These are phyloP conservation scores for Asbolus verrucosus DNA, from an alignment of 1,140 invertebrate species.

Conservation along the genomic window DNA sequence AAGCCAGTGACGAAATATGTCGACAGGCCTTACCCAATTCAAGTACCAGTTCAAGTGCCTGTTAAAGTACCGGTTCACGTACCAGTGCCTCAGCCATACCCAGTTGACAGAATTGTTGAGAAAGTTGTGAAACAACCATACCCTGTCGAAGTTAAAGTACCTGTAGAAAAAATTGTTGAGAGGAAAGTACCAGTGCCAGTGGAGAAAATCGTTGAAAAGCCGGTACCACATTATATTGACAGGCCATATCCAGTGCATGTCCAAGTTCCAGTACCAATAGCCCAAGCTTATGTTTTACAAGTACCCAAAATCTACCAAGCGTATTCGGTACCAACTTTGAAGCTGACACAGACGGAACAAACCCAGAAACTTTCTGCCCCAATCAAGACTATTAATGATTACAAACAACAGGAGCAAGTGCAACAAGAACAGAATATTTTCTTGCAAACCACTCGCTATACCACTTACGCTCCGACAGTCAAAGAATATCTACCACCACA, in stretches of 20 bases:
- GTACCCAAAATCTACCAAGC: background rate
- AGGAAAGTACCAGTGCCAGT: slow-evolving; percentile 63
- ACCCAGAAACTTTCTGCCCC: slow-evolving; percentile 27
- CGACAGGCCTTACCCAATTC: slow-evolving; percentile 69
- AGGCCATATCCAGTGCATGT: slow-evolving; percentile 57
- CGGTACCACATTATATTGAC: slow-evolving; percentile 48
- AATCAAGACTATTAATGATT: background rate
- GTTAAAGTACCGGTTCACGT: too few species aligned
- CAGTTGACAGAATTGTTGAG: slow-evolving; percentile 69
- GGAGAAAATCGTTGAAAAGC: slow-evolving; percentile 66
- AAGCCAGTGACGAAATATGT: slow-evolving; percentile 71
- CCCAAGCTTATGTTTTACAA: slow-evolving; percentile 44
- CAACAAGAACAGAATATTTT: slow-evolving; percentile 45
- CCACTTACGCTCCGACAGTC: too few species aligned
- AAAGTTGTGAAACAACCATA: slow-evolving; percentile 67
- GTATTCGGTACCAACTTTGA: background rate
- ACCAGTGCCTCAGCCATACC: slow-evolving; percentile 68
- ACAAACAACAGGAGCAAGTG: slow-evolving; percentile 35
- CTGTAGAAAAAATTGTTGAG: slow-evolving; percentile 65
- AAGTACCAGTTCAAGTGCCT: slow-evolving; percentile 66
- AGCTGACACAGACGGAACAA: background rate
- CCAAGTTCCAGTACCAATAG: slow-evolving; percentile 47
- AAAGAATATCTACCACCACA: slow-evolving; percentile 51
- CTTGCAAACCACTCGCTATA: too few species aligned
- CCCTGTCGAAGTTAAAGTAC: slow-evolving; percentile 62